A percentile compares a stretch with the other conserved stretches of the same genome.
Conservation (phyloP, 2,888 invertebrate genomes). For the Drosophila demipolita region DNA sequence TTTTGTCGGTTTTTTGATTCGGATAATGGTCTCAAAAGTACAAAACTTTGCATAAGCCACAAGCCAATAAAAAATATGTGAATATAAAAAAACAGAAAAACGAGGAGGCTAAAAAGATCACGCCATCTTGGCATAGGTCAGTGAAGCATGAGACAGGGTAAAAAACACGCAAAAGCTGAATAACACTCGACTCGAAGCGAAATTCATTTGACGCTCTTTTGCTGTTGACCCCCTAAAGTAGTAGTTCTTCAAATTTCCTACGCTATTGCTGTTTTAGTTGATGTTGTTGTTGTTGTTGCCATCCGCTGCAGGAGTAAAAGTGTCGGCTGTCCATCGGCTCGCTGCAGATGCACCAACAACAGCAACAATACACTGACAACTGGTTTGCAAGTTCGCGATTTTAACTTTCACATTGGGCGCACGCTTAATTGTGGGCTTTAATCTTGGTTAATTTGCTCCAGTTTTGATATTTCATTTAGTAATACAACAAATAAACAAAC, state of each 20-base stretch:
- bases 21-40: slow-evolving; percentile 52
- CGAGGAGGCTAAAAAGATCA: slow-evolving; percentile 7
- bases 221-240: slow-evolving; percentile 53
- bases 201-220: slow-evolving; percentile 10
- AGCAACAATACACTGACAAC: slow-evolving; percentile 43
- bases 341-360: slow-evolving; percentile 66
- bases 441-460: slow-evolving; percentile 78
- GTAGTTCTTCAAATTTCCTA: slow-evolving; percentile 14
- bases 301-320: slow-evolving; percentile 64
- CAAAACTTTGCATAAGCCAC: slow-evolving; percentile 50
- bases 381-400: slow-evolving; percentile 66
- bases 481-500: slow-evolving; percentile 17
- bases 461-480: slow-evolving; percentile 65
- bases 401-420: slow-evolving; percentile 79
- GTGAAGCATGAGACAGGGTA: slow-evolving; percentile 58
- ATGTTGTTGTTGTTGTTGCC: slow-evolving; percentile 11
- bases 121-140: slow-evolving; percentile 67
- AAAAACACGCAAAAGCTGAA: slow-evolving; percentile 8
- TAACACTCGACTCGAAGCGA: slow-evolving; percentile 13
- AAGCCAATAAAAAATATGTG: slow-evolving; percentile 7
- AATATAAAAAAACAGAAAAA: slow-evolving; percentile 13
- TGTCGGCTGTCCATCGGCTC: slow-evolving; percentile 34
- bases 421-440: slow-evolving; percentile 74
- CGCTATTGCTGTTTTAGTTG: too few species aligned
- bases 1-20: slow-evolving; percentile 2